phyloP scores from a whole-genome alignment of 2,888 invertebrate species.

The Lissocephala sabroskyi region DNA sequence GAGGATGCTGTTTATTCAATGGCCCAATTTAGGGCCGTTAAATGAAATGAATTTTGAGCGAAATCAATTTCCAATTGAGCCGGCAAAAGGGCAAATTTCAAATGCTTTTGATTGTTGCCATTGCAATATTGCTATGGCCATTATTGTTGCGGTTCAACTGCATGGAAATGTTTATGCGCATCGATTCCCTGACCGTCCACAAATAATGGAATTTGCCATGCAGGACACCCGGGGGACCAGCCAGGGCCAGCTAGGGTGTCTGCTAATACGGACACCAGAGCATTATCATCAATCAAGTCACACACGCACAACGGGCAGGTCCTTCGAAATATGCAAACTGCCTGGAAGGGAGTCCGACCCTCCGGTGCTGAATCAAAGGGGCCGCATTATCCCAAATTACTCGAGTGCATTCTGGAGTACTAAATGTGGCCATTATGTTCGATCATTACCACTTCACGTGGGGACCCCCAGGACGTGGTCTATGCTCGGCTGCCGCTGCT shows the following conservation, averaged over 20 bases:
- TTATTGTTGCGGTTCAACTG: too few relatives aligned
- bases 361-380: too few relatives aligned
- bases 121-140: too few relatives aligned
- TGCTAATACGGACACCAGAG: slow-evolving; percentile 15
- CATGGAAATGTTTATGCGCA: slow-evolving; percentile 10
- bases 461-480: too few relatives aligned
- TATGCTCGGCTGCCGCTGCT: neutral
- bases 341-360: neutral
- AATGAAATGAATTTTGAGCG: slow-evolving; percentile 48
- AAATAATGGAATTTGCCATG: slow-evolving; percentile 56
- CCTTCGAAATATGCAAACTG: neutral
- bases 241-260: slow-evolving; percentile 36
- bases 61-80: slow-evolving; percentile 54
- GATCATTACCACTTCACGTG: neutral
- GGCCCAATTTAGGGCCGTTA: slow-evolving; percentile 33
- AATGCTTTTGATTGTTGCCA: too few relatives aligned
- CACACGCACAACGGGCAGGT: neutral
- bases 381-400: too few relatives aligned
- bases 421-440: neutral
- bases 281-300: slow-evolving; percentile 51
- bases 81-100: neutral
- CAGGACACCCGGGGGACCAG: too few relatives aligned
- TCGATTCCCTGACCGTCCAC: slow-evolving; percentile 30
- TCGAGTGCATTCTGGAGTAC: neutral
- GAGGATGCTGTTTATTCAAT: slow-evolving; percentile 1